These are phyloP conservation scores for Meteorus sp. DNA, from an alignment of 1,140 invertebrate species.

Conservation along the genomic window DNA sequence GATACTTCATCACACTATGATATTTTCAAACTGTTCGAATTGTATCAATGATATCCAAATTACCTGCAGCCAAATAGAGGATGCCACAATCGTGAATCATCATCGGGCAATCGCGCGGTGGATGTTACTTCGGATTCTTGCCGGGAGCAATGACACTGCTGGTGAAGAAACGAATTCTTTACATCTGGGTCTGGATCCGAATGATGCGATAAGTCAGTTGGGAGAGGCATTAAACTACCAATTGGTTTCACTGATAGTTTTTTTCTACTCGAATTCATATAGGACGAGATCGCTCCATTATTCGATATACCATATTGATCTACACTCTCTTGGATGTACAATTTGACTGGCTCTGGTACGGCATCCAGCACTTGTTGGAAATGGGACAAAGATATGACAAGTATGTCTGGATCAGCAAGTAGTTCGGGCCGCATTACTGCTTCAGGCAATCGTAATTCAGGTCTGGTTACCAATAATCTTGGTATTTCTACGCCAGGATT, in stretches of 20 bases:
- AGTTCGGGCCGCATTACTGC: constrained; percentile 71
- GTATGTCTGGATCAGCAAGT: constrained; percentile 74
- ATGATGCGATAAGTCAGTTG: constrained; percentile 50
- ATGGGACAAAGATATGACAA: constrained; percentile 76
- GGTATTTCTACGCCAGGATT: constrained; percentile 77
- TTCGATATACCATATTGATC: constrained; percentile 37
- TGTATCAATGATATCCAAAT: constrained; percentile 30
- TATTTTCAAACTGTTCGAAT: background rate
- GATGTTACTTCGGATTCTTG: constrained; percentile 55
- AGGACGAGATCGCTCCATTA: background rate
- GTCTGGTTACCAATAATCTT: constrained; percentile 67
- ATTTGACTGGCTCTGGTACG: background rate
- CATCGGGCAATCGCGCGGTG: constrained; percentile 45
- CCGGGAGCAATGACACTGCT: constrained; percentile 48
- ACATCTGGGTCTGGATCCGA: constrained; percentile 35
- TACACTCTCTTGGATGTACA: background rate
- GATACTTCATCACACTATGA: background rate
- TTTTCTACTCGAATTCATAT: constrained; percentile 23
- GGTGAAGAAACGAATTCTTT: constrained; percentile 40
- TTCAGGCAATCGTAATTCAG: constrained; percentile 71
- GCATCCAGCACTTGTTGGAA: constrained; percentile 69
- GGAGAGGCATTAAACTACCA: constrained; percentile 52
- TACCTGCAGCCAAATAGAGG: constrained; percentile 69
- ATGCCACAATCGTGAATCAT: constrained; percentile 68
- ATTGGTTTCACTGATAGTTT: constrained; percentile 48